Base-by-base conservation (phyloP, 35 echinoderm and acorn worm genomes). In the Chiridota heheva region DNA sequence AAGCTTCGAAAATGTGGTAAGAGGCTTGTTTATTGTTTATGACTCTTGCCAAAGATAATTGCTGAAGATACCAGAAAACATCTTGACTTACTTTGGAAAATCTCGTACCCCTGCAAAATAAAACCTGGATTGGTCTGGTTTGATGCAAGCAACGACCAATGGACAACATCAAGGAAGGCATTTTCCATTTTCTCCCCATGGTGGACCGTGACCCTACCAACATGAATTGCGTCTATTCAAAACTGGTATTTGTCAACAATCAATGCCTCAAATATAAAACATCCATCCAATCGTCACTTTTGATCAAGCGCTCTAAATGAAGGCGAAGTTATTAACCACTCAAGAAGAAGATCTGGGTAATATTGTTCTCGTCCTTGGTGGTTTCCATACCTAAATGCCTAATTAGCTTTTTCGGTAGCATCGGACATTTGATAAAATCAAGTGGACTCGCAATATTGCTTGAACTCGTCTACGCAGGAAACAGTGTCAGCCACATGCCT, bases 171-270 rank as follows among this genome's bases (percentile, higher is more conserved):
- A 13, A 61, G 76, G 39, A 80, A 80, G 32, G 22, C 76, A 1
- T 80, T 57, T 29, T 80, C 62, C 45, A 58, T 60, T 80, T 80
- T 24, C 26, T 80, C 1, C 76, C 76, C 36, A 80, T 80, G 76
- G 30, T 59, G 3, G 76, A 80, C 42, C 18, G 41, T 30, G 49
- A 57, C 41, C 45, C 53, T 16, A 80, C 45, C 22, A 34, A 80
- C 25, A 80, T 80, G 49, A 58, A 30, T 15, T 63, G 55, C 20
- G 49, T 80, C 1, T 80, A 61, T 37, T 63, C 76, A 17, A 80
- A 49, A 20, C 33, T 61, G 5, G 4, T 61, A 20, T 80, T 63
- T 48, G 28, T 53, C 4, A 7, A n/a, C 47, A 39, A 39, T n/a
- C 71, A 49, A 46, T 40, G 36, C 24, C 22, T 60, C 13, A 40